A percentile compares a stretch with the other conserved stretches of the same genome.
phyloP scores from a whole-genome alignment of 2,113 vertebrate genomes.

The Danionella cerebrum region DNA sequence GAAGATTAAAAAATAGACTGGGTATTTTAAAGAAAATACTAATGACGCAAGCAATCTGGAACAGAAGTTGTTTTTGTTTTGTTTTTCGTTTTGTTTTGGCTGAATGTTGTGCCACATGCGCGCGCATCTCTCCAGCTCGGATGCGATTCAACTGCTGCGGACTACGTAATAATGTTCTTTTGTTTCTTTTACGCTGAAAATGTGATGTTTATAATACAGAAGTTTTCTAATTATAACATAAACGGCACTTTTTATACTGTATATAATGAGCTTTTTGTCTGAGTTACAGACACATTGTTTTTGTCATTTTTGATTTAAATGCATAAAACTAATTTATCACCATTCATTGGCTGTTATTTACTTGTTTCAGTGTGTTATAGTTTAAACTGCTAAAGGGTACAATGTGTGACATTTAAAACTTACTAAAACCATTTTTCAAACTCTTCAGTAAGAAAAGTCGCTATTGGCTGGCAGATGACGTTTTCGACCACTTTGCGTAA shows the following conservation, averaged over 20 bases:
- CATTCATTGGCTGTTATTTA: neutral
- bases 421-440: too few relatives aligned
- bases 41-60: constrained; percentile 72
- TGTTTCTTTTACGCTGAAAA: constrained; percentile 46
- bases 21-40: constrained; percentile 43
- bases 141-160: neutral
- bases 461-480: too few relatives aligned
- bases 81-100: neutral
- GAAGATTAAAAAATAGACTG: constrained; percentile 29
- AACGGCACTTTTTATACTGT: constrained; percentile 86
- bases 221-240: constrained; percentile 83
- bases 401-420: too few relatives aligned
- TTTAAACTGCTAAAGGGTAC: too few relatives aligned
- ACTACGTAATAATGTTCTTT: constrained; percentile 14
- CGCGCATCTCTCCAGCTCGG: neutral
- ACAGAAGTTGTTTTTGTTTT: constrained; percentile 52
- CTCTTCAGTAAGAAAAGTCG: too few relatives aligned
- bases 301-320: neutral
- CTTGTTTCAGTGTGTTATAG: neutral
- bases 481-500: too few relatives aligned
- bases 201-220: constrained; percentile 79
- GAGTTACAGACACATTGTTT: neutral
- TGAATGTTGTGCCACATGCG: neutral
- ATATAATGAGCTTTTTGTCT: constrained; percentile 69
- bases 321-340: neutral